A percentile compares a stretch with the other conserved stretches of the same genome.
These are phyloP conservation scores for Nudaria mundana DNA, from an alignment of 2,888 invertebrate genomes.

Conservation along the genomic window DNA sequence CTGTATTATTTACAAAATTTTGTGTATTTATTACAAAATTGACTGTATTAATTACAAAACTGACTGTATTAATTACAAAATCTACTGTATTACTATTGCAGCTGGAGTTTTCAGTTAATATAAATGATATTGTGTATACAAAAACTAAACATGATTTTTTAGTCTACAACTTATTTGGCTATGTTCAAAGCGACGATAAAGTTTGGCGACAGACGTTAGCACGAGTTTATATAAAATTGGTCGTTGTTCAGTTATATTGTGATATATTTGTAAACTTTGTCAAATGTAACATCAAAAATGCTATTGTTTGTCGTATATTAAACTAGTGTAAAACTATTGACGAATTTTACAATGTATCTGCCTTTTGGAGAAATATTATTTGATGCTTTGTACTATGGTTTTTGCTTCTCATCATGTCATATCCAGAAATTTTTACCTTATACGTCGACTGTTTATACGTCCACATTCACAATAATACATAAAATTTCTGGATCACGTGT, in stretches of 20 bases:
- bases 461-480: conserved; percentile 10
- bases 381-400: conserved; percentile 21
- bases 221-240: conserved; percentile 60
- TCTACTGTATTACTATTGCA: no score
- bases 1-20: no score
- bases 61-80: no score
- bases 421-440: conserved; percentile 11
- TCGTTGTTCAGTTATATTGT: conserved; percentile 10
- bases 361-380: conserved; percentile 8
- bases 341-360: conserved; percentile 11
- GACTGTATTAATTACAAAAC: no score
- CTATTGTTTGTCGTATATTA: not conserved
- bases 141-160: no score
- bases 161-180: no score
- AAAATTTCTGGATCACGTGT: conserved; percentile 30
- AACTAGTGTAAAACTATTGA: conserved; percentile 8
- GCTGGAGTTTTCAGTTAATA: no score
- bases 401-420: conserved; percentile 15
- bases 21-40: no score
- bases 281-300: conserved; percentile 15
- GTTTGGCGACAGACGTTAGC: no score
- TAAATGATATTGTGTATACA: no score
- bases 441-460: not conserved
- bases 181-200: no score
- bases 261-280: conserved; percentile 25